These are phyloP conservation scores for Tachyglossus aculeatus DNA, from an alignment of 2,797 vertebrate genomes.

Conservation along the genomic window DNA sequence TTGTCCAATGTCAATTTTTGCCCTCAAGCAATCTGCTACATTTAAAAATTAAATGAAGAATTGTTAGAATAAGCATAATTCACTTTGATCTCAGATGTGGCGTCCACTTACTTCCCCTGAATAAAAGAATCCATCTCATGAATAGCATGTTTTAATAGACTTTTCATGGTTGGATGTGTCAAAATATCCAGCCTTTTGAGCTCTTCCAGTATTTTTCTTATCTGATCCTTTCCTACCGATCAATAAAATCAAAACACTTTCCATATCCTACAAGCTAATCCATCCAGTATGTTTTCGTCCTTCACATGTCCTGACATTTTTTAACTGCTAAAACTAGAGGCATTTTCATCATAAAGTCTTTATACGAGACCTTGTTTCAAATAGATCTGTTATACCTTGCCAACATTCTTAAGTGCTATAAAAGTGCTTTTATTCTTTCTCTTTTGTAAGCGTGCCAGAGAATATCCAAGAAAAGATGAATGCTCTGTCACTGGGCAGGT, in stretches of 20 bases:
- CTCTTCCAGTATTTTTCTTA: slow-evolving; percentile 14
- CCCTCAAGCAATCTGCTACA: slow-evolving; percentile 6
- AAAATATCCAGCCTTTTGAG: not conserved
- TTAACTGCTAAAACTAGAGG: not conserved
- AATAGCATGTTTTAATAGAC: not conserved
- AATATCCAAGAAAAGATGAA: not conserved
- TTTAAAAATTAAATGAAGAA: slow-evolving; percentile 1
- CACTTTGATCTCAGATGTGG: slow-evolving; percentile 36
- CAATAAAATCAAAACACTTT: slow-evolving; percentile 5
- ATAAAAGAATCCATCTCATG: not conserved
- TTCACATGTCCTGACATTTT: slow-evolving; percentile 5
- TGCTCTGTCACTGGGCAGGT: not conserved
- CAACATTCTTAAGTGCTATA: not conserved
- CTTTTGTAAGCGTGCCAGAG: not conserved
- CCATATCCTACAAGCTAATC: not conserved
- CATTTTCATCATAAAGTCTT: slow-evolving; percentile 26
- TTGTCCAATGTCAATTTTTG: slow-evolving; percentile 6
- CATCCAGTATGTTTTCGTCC: not conserved
- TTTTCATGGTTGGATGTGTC: not conserved
- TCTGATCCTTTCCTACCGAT: slow-evolving; percentile 2
- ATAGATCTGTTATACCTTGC: not conserved
- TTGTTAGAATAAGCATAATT: slow-evolving; percentile 25
- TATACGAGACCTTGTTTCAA: not conserved
- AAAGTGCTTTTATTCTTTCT: not conserved
- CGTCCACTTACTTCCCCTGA: slow-evolving; percentile 6